A percentile compares a stretch with the other conserved stretches of the same genome.
Conservation (phyloP, 1,140 invertebrate genomes). For the Pseudomyrmex cubaensis region DNA sequence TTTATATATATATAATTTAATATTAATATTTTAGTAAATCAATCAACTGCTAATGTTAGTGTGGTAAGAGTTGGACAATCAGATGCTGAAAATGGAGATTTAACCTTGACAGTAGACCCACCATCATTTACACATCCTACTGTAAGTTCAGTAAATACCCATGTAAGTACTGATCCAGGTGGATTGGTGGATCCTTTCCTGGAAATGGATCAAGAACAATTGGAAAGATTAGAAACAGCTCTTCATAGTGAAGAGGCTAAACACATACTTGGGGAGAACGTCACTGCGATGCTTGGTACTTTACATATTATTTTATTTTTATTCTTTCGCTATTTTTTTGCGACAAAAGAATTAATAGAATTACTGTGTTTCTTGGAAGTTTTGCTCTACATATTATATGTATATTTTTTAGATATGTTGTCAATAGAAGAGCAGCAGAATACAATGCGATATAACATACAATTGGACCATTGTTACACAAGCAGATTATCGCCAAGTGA, state of each 20-base stretch:
- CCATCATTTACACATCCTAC: conserved; percentile 69
- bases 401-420: conserved; percentile 81
- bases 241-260: conserved; percentile 87
- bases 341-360: background rate
- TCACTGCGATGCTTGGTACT: conserved; percentile 85
- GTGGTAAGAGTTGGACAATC: conserved; percentile 84
- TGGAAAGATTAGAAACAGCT: conserved; percentile 86
- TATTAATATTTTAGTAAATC: conserved; percentile 80
- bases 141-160: conserved; percentile 56
- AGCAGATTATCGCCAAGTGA: conserved; percentile 80
- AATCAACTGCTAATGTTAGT: conserved; percentile 84
- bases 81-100: conserved; percentile 79
- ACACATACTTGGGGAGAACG: conserved; percentile 87
- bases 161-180: conserved; percentile 67
- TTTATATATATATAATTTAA: conserved; percentile 25
- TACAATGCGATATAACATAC: conserved; percentile 80
- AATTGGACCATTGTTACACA: conserved; percentile 85
- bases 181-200: conserved; percentile 85
- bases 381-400: conserved; percentile 14
- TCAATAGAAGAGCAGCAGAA: conserved; percentile 84
- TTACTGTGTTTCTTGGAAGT: background rate
- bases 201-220: conserved; percentile 87
- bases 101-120: conserved; percentile 83
- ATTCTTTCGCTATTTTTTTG: background rate
- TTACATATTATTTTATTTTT: conserved; percentile 41